Base-by-base conservation (phyloP, 2,113 vertebrate species). In the Amia ocellicauda region DNA sequence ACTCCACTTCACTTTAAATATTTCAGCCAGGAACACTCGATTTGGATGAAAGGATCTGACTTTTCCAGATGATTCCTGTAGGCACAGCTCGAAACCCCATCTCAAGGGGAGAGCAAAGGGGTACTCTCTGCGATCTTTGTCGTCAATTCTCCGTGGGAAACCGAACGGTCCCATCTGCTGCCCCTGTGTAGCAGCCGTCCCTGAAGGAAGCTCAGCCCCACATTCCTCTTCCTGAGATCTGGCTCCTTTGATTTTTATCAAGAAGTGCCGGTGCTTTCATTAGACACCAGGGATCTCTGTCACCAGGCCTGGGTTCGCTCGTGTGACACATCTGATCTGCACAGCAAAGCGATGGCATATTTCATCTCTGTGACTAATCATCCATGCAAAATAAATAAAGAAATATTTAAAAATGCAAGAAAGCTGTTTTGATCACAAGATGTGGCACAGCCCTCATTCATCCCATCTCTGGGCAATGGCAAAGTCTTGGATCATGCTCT, bases 391-490 rank as follows among this genome's bases (percentile, higher is more conserved):
- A 47, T 5, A 47, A 47, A 11, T 11, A 36, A 7, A 17, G 45
- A n/a, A n/a, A n/a, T n/a, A n/a, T n/a, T n/a, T n/a, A 19, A 47
- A 47, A 36, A 5, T 36, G 31, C 2, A 36, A 36, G 31, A 2
- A 36, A 36, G 11, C 31, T n/a, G 11, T 36, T n/a, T 36, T 36
- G 31, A 36, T 36, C 31, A 36, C 5, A 36, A 20, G 50, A 52
- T 4, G 22, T 22, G 10, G 50, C 50, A 5, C 9, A 20, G n/a
- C 22, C 5, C 20, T 8, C 4, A 22, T 20, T 52, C 50, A 7
- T 11, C 11, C 8, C 7, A 10, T 52, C 50, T 74, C 72, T 68
- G 68, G 80, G 75, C 58, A 76, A 73, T 64, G 50, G 27, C 64
- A 74, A 71, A 58, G 53, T n/a, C 19, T 72, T 19, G 31, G 31